Conservation (phyloP, 2,113 vertebrate genomes). For the Stictonetta naevosa region DNA sequence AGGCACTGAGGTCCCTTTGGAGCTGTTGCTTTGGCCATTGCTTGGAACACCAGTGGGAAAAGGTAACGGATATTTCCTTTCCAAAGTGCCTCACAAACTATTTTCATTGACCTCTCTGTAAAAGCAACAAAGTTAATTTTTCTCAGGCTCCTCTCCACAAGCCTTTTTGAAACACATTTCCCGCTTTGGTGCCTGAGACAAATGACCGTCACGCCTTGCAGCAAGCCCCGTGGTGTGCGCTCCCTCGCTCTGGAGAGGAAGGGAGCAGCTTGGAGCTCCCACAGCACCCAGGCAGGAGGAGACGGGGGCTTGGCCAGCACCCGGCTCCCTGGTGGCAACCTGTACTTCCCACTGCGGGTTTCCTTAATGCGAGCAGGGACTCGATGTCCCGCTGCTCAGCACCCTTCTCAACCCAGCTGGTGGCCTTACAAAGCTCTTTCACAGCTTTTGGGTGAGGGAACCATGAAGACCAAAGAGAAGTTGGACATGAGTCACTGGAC, state of each 20-base stretch:
- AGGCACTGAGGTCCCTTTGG: neutral
- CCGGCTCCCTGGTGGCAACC: neutral
- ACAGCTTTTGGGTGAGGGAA: neutral
- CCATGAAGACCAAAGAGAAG: neutral
- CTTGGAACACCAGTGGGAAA: neutral
- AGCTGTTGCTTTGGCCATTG: neutral
- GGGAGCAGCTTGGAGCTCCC: neutral
- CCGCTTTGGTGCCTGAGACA: neutral
- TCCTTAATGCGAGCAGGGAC: neutral
- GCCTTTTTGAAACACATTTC: neutral
- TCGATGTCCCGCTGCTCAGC: neutral
- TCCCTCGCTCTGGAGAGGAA: neutral
- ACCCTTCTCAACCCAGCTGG: neutral
- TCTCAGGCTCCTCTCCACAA: neutral
- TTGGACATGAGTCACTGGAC: constrained; percentile 49
- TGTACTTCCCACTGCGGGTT: neutral
- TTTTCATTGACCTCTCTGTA: too few relatives aligned
- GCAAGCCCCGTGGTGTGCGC: neutral
- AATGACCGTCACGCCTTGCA: neutral
- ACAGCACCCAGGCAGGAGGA: neutral
- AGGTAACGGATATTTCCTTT: neutral
- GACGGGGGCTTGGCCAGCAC: neutral
- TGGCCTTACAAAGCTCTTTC: neutral
- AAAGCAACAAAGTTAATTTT: neutral
- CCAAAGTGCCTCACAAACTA: neutral